Evolutionary conservation across 1,140 invertebrate genomes (phyloP).

Genomic region (Caerostris extrusa): DNA sequence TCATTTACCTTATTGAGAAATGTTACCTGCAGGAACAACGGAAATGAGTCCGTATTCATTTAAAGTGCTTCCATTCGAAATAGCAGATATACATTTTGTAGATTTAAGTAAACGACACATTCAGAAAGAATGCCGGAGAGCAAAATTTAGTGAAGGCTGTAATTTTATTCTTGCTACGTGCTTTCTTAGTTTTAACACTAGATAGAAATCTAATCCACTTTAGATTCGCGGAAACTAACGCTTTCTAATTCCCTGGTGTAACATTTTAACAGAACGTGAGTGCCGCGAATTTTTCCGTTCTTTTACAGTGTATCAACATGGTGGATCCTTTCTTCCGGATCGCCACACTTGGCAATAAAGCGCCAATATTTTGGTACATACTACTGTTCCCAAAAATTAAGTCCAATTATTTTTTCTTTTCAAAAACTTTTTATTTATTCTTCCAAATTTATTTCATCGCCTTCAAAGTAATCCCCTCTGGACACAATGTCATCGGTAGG

Average conservation of each 20-base stretch:
- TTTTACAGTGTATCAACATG: conserved; percentile 5
- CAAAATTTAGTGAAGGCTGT: conserved; percentile 58
- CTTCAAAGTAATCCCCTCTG: no score
- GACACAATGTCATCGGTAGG: no score
- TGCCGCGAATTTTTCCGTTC: conserved; percentile 2
- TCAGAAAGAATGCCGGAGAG: conserved; percentile 39
- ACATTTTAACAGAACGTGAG: conserved; percentile 67
- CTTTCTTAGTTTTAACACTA: conserved; percentile 71
- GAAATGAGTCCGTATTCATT: conserved; percentile 46
- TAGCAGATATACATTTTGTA: background rate
- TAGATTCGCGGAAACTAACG: conserved; percentile 62
- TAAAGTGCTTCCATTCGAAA: conserved; percentile 2
- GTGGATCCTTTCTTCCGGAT: background rate
- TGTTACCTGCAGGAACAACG: background rate
- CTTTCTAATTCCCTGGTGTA: conserved; percentile 38
- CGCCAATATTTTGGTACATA: background rate
- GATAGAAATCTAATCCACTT: conserved; percentile 74
- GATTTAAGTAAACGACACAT: conserved; percentile 32
- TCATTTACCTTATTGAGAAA: background rate
- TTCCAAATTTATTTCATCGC: no score
- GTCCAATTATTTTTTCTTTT: no score
- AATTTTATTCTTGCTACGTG: conserved; percentile 69
- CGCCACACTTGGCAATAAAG: conserved; percentile 23
- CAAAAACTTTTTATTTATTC: no score
- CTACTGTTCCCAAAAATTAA: no score